Evolutionary conservation across 2,797 vertebrate genomes (phyloP).

Genomic region (Triplophysa yarkandensis): DNA sequence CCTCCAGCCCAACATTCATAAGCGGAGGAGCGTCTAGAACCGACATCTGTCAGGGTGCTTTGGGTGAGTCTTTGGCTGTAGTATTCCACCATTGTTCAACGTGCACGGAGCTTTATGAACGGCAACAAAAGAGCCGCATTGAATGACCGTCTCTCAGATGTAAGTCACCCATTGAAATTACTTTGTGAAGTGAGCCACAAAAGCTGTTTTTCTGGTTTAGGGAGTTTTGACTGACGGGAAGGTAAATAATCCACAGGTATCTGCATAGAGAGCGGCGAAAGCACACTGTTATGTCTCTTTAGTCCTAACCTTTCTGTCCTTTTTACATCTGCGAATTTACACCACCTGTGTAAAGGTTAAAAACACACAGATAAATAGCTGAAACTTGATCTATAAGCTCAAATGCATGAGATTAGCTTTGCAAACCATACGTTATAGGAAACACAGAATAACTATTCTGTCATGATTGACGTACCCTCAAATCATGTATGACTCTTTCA

Average conservation of each 20-base stretch:
- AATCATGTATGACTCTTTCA: too few relatives aligned
- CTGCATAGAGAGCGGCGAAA: not conserved
- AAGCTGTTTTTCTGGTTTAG: conserved; percentile 1
- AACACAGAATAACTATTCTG: too few relatives aligned
- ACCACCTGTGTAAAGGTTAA: not conserved
- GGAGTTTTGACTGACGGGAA: not conserved
- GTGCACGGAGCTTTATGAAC: not conserved
- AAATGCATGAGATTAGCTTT: too few relatives aligned
- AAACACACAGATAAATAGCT: too few relatives aligned
- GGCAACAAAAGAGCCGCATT: not conserved
- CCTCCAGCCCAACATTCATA: conserved; percentile 79
- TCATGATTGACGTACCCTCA: too few relatives aligned
- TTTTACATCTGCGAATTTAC: not conserved
- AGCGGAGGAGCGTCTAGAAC: conserved; percentile 79
- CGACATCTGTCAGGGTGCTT: conserved; percentile 87
- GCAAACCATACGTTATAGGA: too few relatives aligned
- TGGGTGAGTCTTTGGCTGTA: conserved; percentile 74
- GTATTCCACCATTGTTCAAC: not conserved
- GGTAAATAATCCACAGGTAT: not conserved
- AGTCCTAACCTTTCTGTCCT: too few relatives aligned
- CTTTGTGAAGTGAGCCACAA: not conserved
- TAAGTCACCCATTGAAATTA: not conserved
- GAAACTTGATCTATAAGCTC: too few relatives aligned
- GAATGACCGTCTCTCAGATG: too few relatives aligned
- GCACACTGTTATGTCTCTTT: not conserved